Conservation (phyloP, 2,113 vertebrate genomes). For the Apistogramma diplotaenia region DNA sequence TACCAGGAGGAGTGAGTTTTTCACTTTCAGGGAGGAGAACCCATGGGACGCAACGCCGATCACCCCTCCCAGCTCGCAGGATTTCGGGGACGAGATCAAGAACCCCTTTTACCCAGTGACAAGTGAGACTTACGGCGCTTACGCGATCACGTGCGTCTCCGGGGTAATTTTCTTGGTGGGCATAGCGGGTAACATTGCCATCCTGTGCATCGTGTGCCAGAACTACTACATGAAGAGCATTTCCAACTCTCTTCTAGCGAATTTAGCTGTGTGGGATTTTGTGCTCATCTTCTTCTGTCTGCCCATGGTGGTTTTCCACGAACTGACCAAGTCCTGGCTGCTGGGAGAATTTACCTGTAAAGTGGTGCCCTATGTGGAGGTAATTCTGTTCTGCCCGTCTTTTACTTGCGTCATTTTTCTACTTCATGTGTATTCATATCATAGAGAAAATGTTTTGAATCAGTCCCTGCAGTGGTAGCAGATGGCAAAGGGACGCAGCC, state of each 20-base stretch:
- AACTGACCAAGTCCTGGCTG: conserved; percentile 95
- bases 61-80: conserved; percentile 75
- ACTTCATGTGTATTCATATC: background rate
- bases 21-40: conserved; percentile 75
- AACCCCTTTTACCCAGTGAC: conserved; percentile 97
- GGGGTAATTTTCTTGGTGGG: conserved; percentile 91
- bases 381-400: conserved; percentile 58
- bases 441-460: background rate
- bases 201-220: conserved; percentile 97
- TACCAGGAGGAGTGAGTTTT: conserved; percentile 67
- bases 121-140: conserved; percentile 90
- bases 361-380: conserved; percentile 96
- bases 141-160: conserved; percentile 89
- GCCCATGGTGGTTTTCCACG: conserved; percentile 94
- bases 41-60: conserved; percentile 79
- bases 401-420: background rate
- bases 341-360: conserved; percentile 96
- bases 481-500: background rate
- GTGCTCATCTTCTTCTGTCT: conserved; percentile 93
- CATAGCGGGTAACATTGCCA: conserved; percentile 91
- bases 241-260: conserved; percentile 95
- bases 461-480: background rate
- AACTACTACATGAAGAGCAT: conserved; percentile 99
- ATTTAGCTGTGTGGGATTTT: conserved; percentile 97
- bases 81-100: conserved; percentile 79